phyloP scores from a whole-genome alignment of 2,888 invertebrate genomes.

The Pseudococcus viburni region DNA sequence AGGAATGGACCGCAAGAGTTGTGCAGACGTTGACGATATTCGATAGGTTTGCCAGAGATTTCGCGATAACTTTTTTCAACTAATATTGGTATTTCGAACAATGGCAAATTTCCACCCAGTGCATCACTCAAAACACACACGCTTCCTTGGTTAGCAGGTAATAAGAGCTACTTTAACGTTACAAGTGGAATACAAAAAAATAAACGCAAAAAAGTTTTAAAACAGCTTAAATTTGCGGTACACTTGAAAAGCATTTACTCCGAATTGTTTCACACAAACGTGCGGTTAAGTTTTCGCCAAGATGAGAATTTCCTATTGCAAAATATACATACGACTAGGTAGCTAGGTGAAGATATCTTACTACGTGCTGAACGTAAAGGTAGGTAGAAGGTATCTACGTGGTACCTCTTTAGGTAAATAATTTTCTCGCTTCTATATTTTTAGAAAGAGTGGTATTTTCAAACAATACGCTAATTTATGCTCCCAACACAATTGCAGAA shows the following conservation, averaged over 20 bases:
- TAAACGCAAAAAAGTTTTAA: neutral
- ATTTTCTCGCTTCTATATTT: neutral
- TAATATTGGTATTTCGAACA: too few relatives aligned
- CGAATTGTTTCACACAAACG: neutral
- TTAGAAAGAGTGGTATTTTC: conserved; percentile 15
- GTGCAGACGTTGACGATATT: too few relatives aligned
- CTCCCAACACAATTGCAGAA: neutral
- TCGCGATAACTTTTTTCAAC: too few relatives aligned
- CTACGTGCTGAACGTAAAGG: neutral
- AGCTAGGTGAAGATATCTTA: neutral
- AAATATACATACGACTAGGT: neutral
- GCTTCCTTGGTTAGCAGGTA: too few relatives aligned
- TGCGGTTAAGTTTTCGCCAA: neutral
- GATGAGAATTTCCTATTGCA: neutral
- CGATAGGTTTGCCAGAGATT: too few relatives aligned
- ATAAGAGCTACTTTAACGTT: neutral
- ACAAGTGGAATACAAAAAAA: neutral
- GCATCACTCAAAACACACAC: too few relatives aligned
- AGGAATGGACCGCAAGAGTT: too few relatives aligned
- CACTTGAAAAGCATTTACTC: neutral
- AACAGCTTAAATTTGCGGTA: conserved; percentile 17
- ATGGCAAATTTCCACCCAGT: too few relatives aligned
- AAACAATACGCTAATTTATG: conserved; percentile 48
- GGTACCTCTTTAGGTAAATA: neutral
- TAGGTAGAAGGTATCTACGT: neutral